Evolutionary conservation across 2,113 vertebrate genomes (phyloP), one percentile per base, ranked within the genome.

Genomic region (Pelusios castaneus): DNA sequence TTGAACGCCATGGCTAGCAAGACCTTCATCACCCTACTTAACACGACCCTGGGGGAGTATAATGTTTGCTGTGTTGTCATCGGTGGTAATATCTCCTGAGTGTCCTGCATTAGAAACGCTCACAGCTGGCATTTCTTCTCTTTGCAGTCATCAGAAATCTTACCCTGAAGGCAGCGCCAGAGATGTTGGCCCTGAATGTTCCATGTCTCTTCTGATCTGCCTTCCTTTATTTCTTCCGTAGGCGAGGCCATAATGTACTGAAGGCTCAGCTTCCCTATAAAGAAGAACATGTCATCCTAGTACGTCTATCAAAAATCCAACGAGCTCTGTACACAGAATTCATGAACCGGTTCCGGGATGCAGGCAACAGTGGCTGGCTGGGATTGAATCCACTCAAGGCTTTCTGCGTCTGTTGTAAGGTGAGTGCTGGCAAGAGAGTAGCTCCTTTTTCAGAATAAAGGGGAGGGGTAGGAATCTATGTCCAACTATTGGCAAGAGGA

Each of bases 341-440:
- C 94, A 99, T 99, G 99, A 99, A 99, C 96, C 99, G 99, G 25
- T 99, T 99, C 96, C 97, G 99, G 87, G 99, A 99, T 73, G 99
- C 99, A 21, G 99, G 99, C 81, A 99, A 99, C 97, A 99, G 98
- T 2, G 99, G 99, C 92, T 99, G 99, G 99, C 98, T 99, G 60
- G 99, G 99, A 5, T 98, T 99, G 73, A 99, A 99, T 97, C 99
- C 99, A 0, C 99, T 99, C 80, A 99, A 99, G 97, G 99, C 99
- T 75, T 99, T 99, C 96, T 99, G 99, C 58, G 99, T 99, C 51
- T 99, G 99, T 95, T 99, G 99, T 95, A 99, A 99, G 99, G 99
- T 99, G 91, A 11, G 97, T 96, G 84, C 91, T 80, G 80, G 24
- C 76, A 94, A 89, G 52, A 29, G 5, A 49, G 43, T 24, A 54